A percentile compares a stretch with the other conserved stretches of the same genome.
Evolutionary conservation across 2,888 invertebrate genomes (phyloP).

Genomic region (Heliconius ismenius): DNA sequence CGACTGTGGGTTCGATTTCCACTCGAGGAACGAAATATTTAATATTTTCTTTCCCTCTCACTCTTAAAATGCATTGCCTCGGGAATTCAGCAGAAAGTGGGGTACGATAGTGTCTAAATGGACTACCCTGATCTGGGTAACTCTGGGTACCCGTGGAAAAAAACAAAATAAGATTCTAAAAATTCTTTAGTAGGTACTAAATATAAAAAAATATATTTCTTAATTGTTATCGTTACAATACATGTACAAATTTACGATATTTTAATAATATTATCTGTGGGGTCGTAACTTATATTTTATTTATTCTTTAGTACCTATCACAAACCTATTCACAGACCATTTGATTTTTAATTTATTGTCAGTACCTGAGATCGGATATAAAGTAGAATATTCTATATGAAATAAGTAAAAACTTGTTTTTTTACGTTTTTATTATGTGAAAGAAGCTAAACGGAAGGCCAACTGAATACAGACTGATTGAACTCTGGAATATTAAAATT

Average conservation of each 20-base stretch:
- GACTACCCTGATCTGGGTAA: background rate
- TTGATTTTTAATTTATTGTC: constrained; percentile 14
- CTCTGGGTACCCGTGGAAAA: background rate
- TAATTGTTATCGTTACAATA: constrained; percentile 34
- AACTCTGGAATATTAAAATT: no score
- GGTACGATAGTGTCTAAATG: background rate
- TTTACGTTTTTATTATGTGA: no score
- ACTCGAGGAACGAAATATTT: background rate
- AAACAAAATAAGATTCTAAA: background rate
- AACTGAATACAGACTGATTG: no score
- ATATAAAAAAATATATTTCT: background rate
- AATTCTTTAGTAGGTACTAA: background rate
- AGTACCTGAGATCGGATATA: background rate
- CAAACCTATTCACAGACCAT: constrained; percentile 9
- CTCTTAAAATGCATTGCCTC: background rate
- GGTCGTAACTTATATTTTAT: constrained; percentile 50
- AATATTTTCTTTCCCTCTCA: background rate
- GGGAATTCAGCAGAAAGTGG: background rate
- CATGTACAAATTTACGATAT: constrained; percentile 48
- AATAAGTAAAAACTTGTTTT: background rate
- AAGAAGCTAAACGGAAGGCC: no score
- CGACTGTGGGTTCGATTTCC: no score
- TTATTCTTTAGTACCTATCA: background rate
- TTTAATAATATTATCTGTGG: constrained; percentile 53
- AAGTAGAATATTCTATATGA: background rate